A percentile compares a stretch with the other conserved stretches of the same genome.
Evolutionary conservation across 2,888 invertebrate genomes (phyloP).

Genomic region (Eustalomyia histrio): DNA sequence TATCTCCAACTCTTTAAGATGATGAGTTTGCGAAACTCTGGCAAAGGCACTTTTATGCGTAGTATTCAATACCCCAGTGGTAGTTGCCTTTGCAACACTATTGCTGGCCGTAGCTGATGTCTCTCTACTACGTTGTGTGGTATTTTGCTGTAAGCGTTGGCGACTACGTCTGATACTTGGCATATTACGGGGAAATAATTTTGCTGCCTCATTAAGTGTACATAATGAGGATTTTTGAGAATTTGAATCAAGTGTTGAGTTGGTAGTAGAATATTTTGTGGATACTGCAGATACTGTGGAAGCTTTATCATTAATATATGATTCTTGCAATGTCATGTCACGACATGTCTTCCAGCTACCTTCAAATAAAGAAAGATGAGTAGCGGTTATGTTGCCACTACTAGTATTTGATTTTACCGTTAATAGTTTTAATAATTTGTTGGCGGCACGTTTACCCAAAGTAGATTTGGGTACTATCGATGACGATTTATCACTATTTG

Average conservation of each 20-base stretch:
- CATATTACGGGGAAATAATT: slow-evolving; percentile 77
- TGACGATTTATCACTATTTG: slow-evolving; percentile 41
- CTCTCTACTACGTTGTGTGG: slow-evolving; percentile 54
- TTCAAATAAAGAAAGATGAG: slow-evolving; percentile 16
- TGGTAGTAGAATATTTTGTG: slow-evolving; percentile 58
- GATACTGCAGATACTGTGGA: slow-evolving; percentile 53
- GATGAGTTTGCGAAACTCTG: slow-evolving; percentile 50
- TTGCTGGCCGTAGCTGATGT: slow-evolving; percentile 42
- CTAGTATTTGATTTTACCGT: slow-evolving; percentile 34
- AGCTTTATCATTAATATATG: slow-evolving; percentile 62
- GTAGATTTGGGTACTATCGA: slow-evolving; percentile 35
- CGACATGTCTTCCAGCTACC: slow-evolving; percentile 45
- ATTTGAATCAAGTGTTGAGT: slow-evolving; percentile 69
- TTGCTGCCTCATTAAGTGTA: slow-evolving; percentile 73
- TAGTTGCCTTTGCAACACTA: not conserved
- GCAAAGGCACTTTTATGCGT: slow-evolving; percentile 62
- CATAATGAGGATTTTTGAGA: slow-evolving; percentile 69
- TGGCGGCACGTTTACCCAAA: slow-evolving; percentile 60
- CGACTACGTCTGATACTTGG: slow-evolving; percentile 77
- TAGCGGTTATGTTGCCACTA: not conserved
- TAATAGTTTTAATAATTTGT: slow-evolving; percentile 59
- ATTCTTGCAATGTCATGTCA: slow-evolving; percentile 56
- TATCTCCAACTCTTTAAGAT: slow-evolving; percentile 58
- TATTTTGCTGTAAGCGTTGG: slow-evolving; percentile 65
- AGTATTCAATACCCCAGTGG: slow-evolving; percentile 40